phyloP scores from a whole-genome alignment of 2,113 vertebrate genomes.

The Chelonoidis abingdonii region DNA sequence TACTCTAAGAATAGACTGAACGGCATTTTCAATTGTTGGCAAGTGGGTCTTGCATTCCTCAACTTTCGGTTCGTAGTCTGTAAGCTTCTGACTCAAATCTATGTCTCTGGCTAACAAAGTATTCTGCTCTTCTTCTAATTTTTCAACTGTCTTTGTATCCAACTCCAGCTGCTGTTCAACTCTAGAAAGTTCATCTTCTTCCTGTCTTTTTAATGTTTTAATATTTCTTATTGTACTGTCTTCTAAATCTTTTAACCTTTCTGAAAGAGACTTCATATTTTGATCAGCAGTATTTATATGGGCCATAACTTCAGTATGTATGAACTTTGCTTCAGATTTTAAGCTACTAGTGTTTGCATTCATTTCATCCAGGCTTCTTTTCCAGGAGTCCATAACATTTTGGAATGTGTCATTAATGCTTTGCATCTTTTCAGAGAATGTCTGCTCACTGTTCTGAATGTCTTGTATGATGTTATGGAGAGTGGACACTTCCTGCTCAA shows the following conservation, averaged over 20 bases:
- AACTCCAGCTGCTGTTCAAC: conserved; percentile 82
- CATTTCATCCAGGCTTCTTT: conserved; percentile 80
- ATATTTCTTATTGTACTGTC: conserved; percentile 90
- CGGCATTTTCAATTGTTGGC: conserved; percentile 85
- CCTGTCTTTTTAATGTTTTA: conserved; percentile 87
- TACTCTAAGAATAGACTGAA: conserved; percentile 87
- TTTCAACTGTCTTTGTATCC: conserved; percentile 79
- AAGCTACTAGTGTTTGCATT: conserved; percentile 79
- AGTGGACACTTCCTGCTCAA: conserved; percentile 84
- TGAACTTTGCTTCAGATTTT: conserved; percentile 83
- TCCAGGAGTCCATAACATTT: conserved; percentile 86
- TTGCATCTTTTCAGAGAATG: conserved; percentile 80
- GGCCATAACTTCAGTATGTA: conserved; percentile 83
- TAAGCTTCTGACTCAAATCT: conserved; percentile 80
- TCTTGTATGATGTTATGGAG: conserved; percentile 78
- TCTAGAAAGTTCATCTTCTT: conserved; percentile 86
- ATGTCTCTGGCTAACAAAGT: conserved; percentile 74
- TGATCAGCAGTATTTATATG: conserved; percentile 88
- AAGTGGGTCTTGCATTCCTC: conserved; percentile 85
- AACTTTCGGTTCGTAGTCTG: conserved; percentile 80
- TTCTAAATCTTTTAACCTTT: conserved; percentile 89
- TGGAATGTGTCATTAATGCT: conserved; percentile 83
- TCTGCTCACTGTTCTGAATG: conserved; percentile 82
- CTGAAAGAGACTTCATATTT: conserved; percentile 80
- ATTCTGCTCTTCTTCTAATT: conserved; percentile 81